A percentile compares a stretch with the other conserved stretches of the same genome.
These are phyloP conservation scores for Poecilia latipinna DNA, from an alignment of 2,113 vertebrate species.

Conservation along the genomic window DNA sequence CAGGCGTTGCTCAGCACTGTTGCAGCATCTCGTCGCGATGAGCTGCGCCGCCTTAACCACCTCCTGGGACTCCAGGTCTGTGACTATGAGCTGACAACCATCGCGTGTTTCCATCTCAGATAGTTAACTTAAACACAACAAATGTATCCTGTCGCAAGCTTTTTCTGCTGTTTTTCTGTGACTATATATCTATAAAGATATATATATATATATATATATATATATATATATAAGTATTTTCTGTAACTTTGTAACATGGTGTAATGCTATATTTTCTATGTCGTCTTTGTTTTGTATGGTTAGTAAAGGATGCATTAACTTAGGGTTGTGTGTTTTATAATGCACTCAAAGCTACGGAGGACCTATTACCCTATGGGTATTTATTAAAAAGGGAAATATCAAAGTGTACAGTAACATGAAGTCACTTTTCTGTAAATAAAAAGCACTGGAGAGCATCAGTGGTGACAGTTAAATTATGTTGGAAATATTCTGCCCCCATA, in stretches of 20 bases:
- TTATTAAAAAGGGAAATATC: slow-evolving; percentile 93
- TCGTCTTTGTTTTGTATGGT: slow-evolving; percentile 77
- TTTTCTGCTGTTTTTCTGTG: slow-evolving; percentile 82
- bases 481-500: slow-evolving; percentile 86
- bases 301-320: slow-evolving; percentile 90
- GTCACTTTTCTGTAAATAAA: slow-evolving; percentile 96
- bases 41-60: slow-evolving; percentile 82
- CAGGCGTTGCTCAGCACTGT: slow-evolving; percentile 31
- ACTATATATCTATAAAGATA: slow-evolving; percentile 59
- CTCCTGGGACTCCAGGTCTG: slow-evolving; percentile 33
- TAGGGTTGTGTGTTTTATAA: slow-evolving; percentile 98
- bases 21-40: slow-evolving; percentile 26
- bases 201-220: slow-evolving; percentile 37
- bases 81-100: slow-evolving; percentile 22
- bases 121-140: slow-evolving; percentile 80
- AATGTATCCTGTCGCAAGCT: slow-evolving; percentile 83
- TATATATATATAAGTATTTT: slow-evolving; percentile 78
- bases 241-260: slow-evolving; percentile 91
- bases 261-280: slow-evolving; percentile 85
- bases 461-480: slow-evolving; percentile 84
- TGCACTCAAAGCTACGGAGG: slow-evolving; percentile 94
- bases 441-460: slow-evolving; percentile 90
- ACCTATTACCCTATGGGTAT: slow-evolving; percentile 99
- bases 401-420: slow-evolving; percentile 90
- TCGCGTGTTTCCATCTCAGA: slow-evolving; percentile 51